Conservation (phyloP, 2,888 invertebrate species). For the Campoplex nolae region DNA sequence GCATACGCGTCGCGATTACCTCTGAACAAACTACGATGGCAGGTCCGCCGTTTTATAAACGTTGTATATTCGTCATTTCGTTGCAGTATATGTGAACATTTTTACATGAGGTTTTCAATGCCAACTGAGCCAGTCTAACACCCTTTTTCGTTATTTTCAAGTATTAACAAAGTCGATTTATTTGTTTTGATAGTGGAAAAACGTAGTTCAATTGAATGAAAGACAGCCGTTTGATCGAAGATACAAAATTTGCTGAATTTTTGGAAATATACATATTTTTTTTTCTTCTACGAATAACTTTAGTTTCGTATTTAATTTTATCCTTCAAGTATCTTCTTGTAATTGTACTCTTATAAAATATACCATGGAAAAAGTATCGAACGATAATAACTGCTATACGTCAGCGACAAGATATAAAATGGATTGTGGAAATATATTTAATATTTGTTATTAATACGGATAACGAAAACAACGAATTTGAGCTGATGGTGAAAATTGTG, state of each 20-base stretch:
- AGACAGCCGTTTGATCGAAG: background rate
- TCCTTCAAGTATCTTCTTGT: background rate
- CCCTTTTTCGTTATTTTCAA: background rate
- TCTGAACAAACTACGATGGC: background rate
- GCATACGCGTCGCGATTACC: constrained; percentile 50
- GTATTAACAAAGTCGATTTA: background rate
- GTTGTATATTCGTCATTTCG: constrained; percentile 4
- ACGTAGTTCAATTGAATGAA: background rate
- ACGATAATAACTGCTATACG: no score
- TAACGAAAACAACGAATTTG: no score
- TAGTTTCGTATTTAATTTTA: background rate
- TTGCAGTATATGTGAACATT: background rate
- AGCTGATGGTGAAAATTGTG: no score
- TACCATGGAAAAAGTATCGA: background rate
- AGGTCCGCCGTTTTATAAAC: background rate
- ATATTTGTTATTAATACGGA: no score
- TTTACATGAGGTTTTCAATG: background rate
- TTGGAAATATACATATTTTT: background rate
- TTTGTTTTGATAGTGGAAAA: no score
- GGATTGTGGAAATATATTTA: no score
- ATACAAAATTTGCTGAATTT: background rate
- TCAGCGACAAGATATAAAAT: no score
- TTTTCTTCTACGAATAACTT: background rate
- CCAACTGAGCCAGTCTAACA: background rate
- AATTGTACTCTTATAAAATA: background rate